phyloP scores from a whole-genome alignment of 2,113 vertebrate genomes.

The Sinocyclocheilus maitianheensis region DNA sequence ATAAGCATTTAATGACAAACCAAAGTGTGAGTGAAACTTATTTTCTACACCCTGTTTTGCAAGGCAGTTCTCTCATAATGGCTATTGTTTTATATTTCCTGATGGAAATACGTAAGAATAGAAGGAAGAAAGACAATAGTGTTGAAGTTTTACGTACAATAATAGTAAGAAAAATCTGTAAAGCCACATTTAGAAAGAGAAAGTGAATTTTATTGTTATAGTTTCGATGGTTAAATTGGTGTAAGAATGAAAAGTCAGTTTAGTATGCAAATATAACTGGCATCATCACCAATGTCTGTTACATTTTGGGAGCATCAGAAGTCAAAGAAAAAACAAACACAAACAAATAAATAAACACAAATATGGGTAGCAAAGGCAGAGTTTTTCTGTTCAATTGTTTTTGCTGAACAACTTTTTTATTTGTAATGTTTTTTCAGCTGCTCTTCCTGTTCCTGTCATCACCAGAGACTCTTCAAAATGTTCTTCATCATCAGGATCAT shows the following conservation, averaged over 20 bases:
- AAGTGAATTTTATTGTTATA: background rate
- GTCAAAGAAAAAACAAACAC: background rate
- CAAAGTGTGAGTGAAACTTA: background rate
- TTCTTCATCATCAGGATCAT: background rate
- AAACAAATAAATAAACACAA: no score
- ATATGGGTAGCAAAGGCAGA: background rate
- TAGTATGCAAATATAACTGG: background rate
- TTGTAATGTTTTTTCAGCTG: background rate
- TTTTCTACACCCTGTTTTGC: background rate
- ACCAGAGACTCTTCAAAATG: background rate
- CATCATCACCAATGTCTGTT: background rate
- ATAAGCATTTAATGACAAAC: background rate
- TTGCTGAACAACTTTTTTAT: background rate
- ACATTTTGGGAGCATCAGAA: background rate
- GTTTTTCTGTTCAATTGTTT: background rate
- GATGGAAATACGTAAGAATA: background rate
- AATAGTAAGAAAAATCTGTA: background rate
- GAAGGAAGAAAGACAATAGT: background rate
- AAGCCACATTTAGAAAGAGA: background rate
- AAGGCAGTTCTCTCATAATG: background rate
- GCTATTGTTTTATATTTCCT: background rate
- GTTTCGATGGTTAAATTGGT: background rate
- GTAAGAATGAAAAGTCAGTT: background rate
- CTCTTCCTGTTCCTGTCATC: background rate
- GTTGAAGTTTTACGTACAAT: background rate